Conservation (phyloP, 2,888 invertebrate species). For the Pasiphila rectangulata region DNA sequence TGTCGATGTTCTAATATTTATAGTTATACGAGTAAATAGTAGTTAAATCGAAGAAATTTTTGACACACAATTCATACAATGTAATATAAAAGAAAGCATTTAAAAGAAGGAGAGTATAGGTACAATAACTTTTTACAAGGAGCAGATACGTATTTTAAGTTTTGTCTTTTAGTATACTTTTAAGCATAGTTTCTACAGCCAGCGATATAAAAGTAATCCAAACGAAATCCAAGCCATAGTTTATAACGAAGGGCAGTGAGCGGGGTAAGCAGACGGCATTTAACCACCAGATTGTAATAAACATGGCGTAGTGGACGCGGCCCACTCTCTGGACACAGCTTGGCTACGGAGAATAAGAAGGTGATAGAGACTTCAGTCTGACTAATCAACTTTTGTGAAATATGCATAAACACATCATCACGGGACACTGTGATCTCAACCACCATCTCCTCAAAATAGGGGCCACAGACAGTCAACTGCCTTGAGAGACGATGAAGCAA, state of each 20-base stretch:
- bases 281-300: constrained; percentile 78
- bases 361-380: constrained; percentile 41
- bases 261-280: constrained; percentile 70
- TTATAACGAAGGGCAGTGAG: constrained; percentile 61
- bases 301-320: constrained; percentile 71
- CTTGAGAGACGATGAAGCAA: too few relatives aligned
- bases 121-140: neutral
- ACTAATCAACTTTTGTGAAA: neutral
- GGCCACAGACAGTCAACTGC: too few relatives aligned
- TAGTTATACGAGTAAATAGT: too few relatives aligned
- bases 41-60: too few relatives aligned
- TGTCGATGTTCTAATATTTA: too few relatives aligned
- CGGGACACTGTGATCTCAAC: too few relatives aligned
- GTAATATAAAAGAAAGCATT: too few relatives aligned
- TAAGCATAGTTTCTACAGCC: neutral
- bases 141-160: neutral
- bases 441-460: too few relatives aligned
- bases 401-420: too few relatives aligned
- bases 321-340: constrained; percentile 64
- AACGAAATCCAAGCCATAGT: constrained; percentile 26
- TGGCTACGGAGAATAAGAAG: constrained; percentile 51
- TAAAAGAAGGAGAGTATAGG: too few relatives aligned
- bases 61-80: too few relatives aligned
- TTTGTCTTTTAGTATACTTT: neutral
- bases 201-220: constrained; percentile 11